Percentiles rank a stretch among this genome's conserved stretches.
phyloP scores from a whole-genome alignment of 2,113 vertebrate genomes.

The Colossoma macropomum region DNA sequence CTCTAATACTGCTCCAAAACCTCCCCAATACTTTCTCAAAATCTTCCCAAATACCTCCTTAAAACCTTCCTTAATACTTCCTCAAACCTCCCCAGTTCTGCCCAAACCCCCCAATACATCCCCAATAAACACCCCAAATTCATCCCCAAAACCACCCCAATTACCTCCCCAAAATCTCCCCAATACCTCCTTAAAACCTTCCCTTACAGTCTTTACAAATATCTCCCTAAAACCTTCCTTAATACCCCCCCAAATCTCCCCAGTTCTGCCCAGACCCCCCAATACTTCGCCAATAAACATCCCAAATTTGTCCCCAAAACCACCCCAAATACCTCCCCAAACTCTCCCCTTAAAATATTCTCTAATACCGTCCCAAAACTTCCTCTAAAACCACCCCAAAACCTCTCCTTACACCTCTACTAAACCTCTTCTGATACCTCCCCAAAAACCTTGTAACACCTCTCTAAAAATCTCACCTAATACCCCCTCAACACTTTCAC shows the following conservation, averaged over 20 bases:
- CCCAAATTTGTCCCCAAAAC: background rate
- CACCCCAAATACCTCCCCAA: background rate
- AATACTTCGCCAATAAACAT: background rate
- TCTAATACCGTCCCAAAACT: no score
- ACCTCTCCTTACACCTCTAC: no score
- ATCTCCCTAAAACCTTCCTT: background rate
- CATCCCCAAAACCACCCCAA: background rate
- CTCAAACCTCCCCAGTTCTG: background rate
- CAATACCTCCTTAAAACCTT: background rate
- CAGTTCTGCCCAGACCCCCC: background rate
- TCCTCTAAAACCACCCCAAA: background rate
- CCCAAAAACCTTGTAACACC: background rate
- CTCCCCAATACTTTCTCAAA: background rate
- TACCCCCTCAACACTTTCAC: background rate
- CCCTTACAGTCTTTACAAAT: background rate
- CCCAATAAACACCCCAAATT: background rate
- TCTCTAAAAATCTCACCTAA: background rate
- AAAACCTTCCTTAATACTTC: no score
- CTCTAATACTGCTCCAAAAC: background rate
- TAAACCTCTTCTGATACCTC: no score
- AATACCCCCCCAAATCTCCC: background rate
- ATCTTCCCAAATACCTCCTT: background rate
- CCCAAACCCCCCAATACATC: background rate
- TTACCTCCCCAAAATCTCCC: background rate
- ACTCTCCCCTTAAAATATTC: no score